Percentiles rank a stretch among this genome's conserved stretches.
phyloP scores from a whole-genome alignment of 2,113 vertebrate genomes.

The Channa argus region DNA sequence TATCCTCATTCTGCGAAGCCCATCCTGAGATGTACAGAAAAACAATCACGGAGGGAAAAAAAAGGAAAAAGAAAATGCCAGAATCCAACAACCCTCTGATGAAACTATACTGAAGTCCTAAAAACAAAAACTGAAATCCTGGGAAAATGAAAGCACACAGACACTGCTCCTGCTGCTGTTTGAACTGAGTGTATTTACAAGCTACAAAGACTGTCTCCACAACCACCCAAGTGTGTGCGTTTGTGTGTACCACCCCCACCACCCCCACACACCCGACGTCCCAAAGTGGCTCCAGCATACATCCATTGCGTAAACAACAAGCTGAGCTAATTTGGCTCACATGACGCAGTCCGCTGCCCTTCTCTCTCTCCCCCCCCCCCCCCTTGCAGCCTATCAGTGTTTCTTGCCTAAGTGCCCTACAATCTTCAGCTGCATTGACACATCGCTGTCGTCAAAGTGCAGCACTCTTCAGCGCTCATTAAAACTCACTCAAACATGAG shows the following conservation, averaged over 20 bases:
- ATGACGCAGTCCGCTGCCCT: slow-evolving; percentile 55
- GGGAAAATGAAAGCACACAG: slow-evolving; percentile 18
- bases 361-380: slow-evolving; percentile 8
- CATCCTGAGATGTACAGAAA: neutral
- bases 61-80: neutral
- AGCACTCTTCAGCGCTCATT: slow-evolving; percentile 18
- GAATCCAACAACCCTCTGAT: neutral
- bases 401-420: slow-evolving; percentile 34
- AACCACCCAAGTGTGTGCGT: slow-evolving; percentile 8
- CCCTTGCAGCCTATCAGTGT: slow-evolving; percentile 14
- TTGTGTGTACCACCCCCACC: slow-evolving; percentile 17
- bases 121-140: slow-evolving; percentile 8
- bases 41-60: neutral
- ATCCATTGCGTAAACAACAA: slow-evolving; percentile 76
- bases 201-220: slow-evolving; percentile 53
- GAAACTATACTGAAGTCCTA: neutral
- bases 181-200: slow-evolving; percentile 53
- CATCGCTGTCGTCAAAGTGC: slow-evolving; percentile 33
- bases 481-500: slow-evolving; percentile 21
- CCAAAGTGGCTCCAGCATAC: slow-evolving; percentile 66
- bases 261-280: slow-evolving; percentile 48
- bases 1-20: neutral
- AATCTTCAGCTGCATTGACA: slow-evolving; percentile 38
- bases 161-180: slow-evolving; percentile 8
- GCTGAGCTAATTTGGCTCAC: slow-evolving; percentile 78